phyloP scores from a whole-genome alignment of 2,888 invertebrate genomes.

The Himalopsyche anomala region DNA sequence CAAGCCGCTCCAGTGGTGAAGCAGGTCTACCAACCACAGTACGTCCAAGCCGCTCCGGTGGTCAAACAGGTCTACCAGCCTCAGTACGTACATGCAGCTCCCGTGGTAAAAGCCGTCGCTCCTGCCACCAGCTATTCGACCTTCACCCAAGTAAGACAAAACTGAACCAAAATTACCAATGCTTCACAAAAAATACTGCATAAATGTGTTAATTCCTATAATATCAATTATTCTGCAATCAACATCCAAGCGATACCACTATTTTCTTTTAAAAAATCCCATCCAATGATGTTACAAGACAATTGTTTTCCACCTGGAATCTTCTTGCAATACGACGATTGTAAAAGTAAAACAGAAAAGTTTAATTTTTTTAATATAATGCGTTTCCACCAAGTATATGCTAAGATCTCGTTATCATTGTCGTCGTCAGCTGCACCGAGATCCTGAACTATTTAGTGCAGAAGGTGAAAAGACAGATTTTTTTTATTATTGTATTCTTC shows the following conservation, averaged over 20 bases:
- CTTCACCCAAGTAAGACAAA: constrained; percentile 72
- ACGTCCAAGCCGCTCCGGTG: constrained; percentile 66
- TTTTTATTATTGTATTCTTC: not conserved
- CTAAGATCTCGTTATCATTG: too few relatives aligned
- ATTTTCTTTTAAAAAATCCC: too few relatives aligned
- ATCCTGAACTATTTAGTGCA: not conserved
- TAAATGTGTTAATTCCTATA: too few relatives aligned
- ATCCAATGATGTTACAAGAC: too few relatives aligned
- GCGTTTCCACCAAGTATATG: too few relatives aligned
- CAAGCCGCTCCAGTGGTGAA: constrained; percentile 63
- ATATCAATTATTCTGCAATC: too few relatives aligned
- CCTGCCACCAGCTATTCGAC: constrained; percentile 79
- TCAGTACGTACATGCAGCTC: constrained; percentile 66
- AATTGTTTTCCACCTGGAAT: not conserved
- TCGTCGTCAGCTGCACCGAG: not conserved
- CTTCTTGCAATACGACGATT: too few relatives aligned
- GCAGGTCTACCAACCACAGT: constrained; percentile 55
- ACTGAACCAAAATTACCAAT: too few relatives aligned
- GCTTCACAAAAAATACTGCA: too few relatives aligned
- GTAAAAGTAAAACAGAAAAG: too few relatives aligned
- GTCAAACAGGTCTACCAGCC: constrained; percentile 63
- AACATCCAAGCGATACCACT: too few relatives aligned
- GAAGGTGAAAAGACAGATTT: not conserved
- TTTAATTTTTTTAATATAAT: too few relatives aligned
- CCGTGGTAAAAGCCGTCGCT: constrained; percentile 68